A percentile compares a stretch with the other conserved stretches of the same genome.
These are phyloP conservation scores for Uromys caudimaculatus DNA, from an alignment of 2,797 vertebrate genomes.

Conservation along the genomic window DNA sequence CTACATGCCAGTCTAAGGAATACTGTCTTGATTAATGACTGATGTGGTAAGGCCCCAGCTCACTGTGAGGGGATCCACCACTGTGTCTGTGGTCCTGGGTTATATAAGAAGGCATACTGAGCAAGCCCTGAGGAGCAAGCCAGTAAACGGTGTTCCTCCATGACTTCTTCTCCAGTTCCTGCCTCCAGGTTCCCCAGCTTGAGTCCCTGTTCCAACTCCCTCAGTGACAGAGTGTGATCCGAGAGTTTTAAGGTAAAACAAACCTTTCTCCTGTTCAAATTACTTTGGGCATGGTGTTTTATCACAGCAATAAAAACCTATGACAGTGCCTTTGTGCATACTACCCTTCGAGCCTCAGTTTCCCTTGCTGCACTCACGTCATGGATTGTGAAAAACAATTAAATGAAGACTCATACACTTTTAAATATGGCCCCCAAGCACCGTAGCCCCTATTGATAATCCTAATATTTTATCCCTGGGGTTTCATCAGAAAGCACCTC, in stretches of 20 bases:
- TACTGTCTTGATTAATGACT: background rate
- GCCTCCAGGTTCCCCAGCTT: background rate
- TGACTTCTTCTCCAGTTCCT: background rate
- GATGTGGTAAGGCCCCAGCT: background rate
- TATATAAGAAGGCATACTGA: background rate
- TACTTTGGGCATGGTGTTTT: background rate
- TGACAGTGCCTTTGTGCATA: background rate
- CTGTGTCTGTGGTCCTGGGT: background rate
- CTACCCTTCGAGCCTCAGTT: background rate
- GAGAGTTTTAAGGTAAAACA: background rate
- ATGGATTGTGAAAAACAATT: background rate
- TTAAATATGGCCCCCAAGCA: background rate
- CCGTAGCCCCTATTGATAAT: background rate
- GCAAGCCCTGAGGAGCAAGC: background rate
- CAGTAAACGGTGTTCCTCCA: background rate
- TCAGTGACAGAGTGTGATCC: background rate
- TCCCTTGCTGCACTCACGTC: background rate
- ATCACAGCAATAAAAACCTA: background rate
- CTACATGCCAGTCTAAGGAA: background rate
- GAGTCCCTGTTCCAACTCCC: background rate
- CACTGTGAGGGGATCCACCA: background rate
- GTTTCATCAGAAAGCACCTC: conserved; percentile 30
- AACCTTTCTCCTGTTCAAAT: background rate
- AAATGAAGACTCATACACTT: background rate
- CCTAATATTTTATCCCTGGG: background rate